A percentile compares a stretch with the other conserved stretches of the same genome.
These are phyloP conservation scores for Oligia latruncula DNA, from an alignment of 2,888 invertebrate genomes.

Conservation along the genomic window DNA sequence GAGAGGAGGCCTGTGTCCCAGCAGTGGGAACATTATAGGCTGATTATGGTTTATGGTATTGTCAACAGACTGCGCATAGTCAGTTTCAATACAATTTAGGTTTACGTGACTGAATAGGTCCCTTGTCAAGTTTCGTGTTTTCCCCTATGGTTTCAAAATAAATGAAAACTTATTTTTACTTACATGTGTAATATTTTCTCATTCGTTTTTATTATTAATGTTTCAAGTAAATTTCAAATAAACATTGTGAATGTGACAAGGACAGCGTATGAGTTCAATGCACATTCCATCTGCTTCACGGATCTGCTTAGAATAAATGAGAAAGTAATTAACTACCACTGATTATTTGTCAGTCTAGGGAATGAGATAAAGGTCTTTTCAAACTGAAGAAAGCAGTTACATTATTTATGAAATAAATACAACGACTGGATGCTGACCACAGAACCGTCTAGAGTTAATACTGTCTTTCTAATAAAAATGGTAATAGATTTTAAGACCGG, in stretches of 20 bases:
- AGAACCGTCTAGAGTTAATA: neutral
- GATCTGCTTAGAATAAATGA: neutral
- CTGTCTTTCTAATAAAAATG: neutral
- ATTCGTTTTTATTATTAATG: neutral
- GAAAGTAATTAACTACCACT: neutral
- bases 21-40: too few species aligned
- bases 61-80: neutral
- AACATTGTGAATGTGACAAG: neutral
- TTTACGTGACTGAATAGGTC: neutral
- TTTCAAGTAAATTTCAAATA: neutral
- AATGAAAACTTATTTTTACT: neutral
- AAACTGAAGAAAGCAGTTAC: conserved; percentile 1
- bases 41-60: too few species aligned
- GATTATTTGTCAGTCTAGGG: conserved; percentile 6
- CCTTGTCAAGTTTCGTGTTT: neutral
- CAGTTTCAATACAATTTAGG: neutral
- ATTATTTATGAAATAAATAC: neutral
- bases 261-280: neutral
- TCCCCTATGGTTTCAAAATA: neutral
- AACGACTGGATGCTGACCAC: neutral
- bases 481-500: too few species aligned
- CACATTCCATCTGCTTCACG: neutral
- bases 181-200: neutral
- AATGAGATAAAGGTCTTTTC: conserved; percentile 4
- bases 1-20: too few species aligned